Evolutionary conservation across 30 jellyfish, hydroid and myxozoan species (phyloP), one percentile per base, ranked within the genome.

Genomic region (Aurelia sp.): DNA sequence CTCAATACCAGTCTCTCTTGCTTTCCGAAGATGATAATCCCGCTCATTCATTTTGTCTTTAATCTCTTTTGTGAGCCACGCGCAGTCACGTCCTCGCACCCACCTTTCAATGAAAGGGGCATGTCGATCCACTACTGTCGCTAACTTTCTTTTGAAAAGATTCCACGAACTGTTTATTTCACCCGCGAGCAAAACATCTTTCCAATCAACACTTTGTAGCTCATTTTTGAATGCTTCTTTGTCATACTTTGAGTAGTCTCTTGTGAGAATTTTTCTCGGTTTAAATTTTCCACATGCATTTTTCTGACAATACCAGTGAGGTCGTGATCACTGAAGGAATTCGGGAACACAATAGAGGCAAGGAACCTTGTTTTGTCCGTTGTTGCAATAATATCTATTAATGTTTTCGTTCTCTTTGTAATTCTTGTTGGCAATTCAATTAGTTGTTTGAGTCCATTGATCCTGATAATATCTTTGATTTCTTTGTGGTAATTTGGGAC

Each of bases 401-500:
- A 35, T 40, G 92, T 82, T 82, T 70, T 82, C 4, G 77, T 70
- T 50, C 82, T 64, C 69, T 71, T 81, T 47, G 74, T 48, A 48
- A 70, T 66, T 81, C 91, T 71, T 48, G 68, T 82, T 33, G 66
- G 62, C 22, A 51, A n/a, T 58, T 57, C 22, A 55, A 73, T 68
- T 40, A 57, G 3, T 48, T 70, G 89, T 73, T 69, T 82, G 71
- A 68, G 57, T 18, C 92, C 92, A 82, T 82, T 70, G 76, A 59
- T 69, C 40, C 79, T 71, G 80, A 82, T 64, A 57, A 86, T 66
- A 58, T 66, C 96, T 86, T 86, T 86, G 52, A 86, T 47, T 30
- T 86, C 96, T 65, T 65, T 64, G 86, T 86, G 96, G 91, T 86
- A 92, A 60, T 82, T 70, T 63, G 96, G 92, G 91, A 66, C 85